A percentile compares a stretch with the other conserved stretches of the same genome.
Evolutionary conservation across 2,113 vertebrate species (phyloP).

Genomic region (Zosterops borbonicus): DNA sequence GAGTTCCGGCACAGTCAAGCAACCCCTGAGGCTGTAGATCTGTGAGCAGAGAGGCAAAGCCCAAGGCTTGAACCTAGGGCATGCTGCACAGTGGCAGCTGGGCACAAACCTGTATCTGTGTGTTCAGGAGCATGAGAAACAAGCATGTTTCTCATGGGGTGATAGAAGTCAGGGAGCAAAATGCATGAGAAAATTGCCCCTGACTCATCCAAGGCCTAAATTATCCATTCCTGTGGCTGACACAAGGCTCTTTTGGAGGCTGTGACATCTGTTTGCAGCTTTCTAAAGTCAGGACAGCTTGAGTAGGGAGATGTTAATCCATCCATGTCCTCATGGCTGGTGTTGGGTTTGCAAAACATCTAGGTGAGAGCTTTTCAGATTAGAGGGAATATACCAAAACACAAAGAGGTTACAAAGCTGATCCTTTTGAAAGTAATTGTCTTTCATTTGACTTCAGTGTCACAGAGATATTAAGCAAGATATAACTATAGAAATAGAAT

Average conservation of each 20-base stretch:
- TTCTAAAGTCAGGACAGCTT: background rate
- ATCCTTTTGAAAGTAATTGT: background rate
- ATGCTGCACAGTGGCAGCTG: rapidly evolving
- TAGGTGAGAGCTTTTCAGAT: background rate
- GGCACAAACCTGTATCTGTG: background rate
- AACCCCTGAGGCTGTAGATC: background rate
- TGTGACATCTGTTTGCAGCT: conserved; percentile 21
- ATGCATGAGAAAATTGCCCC: background rate
- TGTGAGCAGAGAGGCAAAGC: background rate
- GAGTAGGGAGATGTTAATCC: background rate
- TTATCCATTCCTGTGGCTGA: background rate
- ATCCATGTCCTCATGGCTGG: background rate
- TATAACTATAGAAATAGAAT: background rate
- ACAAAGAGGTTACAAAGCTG: background rate
- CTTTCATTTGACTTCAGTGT: background rate
- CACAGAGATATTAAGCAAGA: background rate
- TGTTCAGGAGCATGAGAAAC: background rate
- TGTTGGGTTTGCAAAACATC: background rate
- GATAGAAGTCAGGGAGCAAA: background rate
- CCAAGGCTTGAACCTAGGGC: background rate
- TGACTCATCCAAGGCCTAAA: background rate
- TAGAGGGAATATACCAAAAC: background rate
- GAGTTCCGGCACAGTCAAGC: background rate
- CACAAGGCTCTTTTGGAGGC: background rate
- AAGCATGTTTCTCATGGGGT: background rate